A percentile compares a stretch with the other conserved stretches of the same genome.
phyloP scores from a whole-genome alignment of 2,113 vertebrate species.

The Porphyrio hochstetteri region DNA sequence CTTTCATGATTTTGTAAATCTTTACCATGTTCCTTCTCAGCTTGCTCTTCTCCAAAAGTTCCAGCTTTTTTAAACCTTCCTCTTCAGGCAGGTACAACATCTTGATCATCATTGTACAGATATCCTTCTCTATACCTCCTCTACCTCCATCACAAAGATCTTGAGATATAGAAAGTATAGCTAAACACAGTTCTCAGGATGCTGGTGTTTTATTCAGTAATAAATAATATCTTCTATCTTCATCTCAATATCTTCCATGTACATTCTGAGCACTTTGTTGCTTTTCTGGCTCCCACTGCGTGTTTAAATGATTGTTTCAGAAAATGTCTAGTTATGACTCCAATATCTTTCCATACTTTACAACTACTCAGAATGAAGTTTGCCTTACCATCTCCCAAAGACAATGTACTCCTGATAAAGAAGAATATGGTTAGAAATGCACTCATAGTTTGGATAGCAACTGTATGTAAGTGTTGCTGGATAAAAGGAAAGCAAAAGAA shows the following conservation, averaged over 20 bases:
- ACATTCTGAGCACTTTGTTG: background rate
- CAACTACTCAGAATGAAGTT: background rate
- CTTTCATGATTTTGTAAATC: background rate
- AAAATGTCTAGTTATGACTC: background rate
- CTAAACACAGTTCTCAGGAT: background rate
- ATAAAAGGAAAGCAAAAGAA: background rate
- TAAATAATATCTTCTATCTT: background rate
- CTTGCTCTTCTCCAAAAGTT: background rate
- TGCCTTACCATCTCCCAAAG: background rate
- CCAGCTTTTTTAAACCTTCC: background rate
- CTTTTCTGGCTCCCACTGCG: background rate
- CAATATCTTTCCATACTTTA: background rate
- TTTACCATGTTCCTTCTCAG: background rate
- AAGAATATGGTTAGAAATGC: background rate
- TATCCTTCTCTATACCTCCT: background rate
- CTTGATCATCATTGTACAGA: background rate
- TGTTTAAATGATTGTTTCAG: background rate
- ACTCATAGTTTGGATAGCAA: background rate
- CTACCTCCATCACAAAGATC: background rate
- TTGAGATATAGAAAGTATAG: background rate
- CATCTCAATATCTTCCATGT: background rate
- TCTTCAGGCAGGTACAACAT: background rate
- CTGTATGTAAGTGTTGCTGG: background rate
- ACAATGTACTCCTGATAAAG: background rate
- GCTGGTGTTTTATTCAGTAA: background rate